Percentiles rank a stretch among this genome's conserved stretches.
Conservation (phyloP, 2,797 vertebrate genomes). For the Streptopelia turtur region DNA sequence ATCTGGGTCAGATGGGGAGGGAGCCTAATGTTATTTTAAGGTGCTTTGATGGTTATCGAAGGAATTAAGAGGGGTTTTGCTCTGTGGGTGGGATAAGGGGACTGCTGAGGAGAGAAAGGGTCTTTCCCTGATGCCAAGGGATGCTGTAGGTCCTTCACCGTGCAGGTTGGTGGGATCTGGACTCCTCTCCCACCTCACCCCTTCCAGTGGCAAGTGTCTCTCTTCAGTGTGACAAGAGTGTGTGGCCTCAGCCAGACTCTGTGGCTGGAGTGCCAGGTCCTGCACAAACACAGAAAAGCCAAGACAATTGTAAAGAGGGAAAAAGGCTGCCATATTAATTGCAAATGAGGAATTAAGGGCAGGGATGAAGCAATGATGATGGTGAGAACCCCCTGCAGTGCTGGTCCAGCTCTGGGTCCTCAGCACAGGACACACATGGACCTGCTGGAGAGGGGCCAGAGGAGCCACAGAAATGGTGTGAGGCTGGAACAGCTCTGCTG, state of each 20-base stretch:
- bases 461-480: too few relatives aligned
- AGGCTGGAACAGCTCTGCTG: too few relatives aligned
- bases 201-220: not conserved
- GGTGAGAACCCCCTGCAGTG: too few relatives aligned
- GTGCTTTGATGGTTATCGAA: not conserved
- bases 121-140: not conserved
- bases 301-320: accelerated
- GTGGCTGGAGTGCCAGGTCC: accelerated
- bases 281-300: not conserved
- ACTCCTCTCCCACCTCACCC: not conserved
- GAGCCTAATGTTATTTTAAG: not conserved
- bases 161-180: not conserved
- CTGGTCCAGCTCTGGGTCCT: too few relatives aligned
- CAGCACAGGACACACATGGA: too few relatives aligned
- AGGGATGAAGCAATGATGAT: not conserved
- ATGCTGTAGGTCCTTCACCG: not conserved
- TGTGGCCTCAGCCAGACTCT: not conserved
- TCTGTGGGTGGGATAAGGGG: not conserved
- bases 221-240: not conserved
- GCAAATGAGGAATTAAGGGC: not conserved
- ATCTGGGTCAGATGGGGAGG: not conserved
- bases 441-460: too few relatives aligned
- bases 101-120: not conserved
- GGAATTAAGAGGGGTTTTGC: not conserved
- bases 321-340: not conserved